These are phyloP conservation scores for Rhinoraja longicauda DNA, from an alignment of 2,797 vertebrate genomes.

Conservation along the genomic window DNA sequence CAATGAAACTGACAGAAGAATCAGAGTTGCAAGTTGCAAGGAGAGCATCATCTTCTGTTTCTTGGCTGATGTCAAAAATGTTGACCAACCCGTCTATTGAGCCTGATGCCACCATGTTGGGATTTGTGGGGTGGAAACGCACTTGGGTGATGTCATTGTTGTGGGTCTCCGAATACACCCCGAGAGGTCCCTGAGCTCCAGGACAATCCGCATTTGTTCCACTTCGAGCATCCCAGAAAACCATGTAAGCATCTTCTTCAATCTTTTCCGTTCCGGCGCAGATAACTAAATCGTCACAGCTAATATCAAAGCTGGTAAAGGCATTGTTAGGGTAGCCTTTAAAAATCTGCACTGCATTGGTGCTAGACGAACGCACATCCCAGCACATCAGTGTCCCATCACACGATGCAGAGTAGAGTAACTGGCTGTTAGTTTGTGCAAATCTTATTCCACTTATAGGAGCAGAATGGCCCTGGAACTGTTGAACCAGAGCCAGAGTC, in stretches of 20 bases:
- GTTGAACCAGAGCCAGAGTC: slow-evolving; percentile 56
- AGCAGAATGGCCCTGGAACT: slow-evolving; percentile 55
- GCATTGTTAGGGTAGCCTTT: slow-evolving; percentile 64
- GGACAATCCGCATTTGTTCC: slow-evolving; percentile 45
- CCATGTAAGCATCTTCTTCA: slow-evolving; percentile 69
- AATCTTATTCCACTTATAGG: slow-evolving; percentile 66
- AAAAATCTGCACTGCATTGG: slow-evolving; percentile 60
- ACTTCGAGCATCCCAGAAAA: slow-evolving; percentile 83
- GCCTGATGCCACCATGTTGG: slow-evolving; percentile 69
- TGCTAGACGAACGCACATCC: slow-evolving; percentile 66
- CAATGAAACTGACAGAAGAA: slow-evolving; percentile 70
- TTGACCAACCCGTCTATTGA: slow-evolving; percentile 88
- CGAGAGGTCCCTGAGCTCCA: slow-evolving; percentile 56
- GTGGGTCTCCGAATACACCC: slow-evolving; percentile 86
- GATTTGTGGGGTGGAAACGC: slow-evolving; percentile 73
- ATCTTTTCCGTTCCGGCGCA: slow-evolving; percentile 84
- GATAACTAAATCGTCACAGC: slow-evolving; percentile 65
- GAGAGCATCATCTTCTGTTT: slow-evolving; percentile 79
- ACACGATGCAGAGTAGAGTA: slow-evolving; percentile 70
- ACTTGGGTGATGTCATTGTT: slow-evolving; percentile 86
- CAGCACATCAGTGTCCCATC: slow-evolving; percentile 71
- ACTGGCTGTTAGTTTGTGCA: slow-evolving; percentile 48
- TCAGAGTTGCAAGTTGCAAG: slow-evolving; percentile 76
- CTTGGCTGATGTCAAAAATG: slow-evolving; percentile 75
- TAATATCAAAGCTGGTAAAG: slow-evolving; percentile 78